These are phyloP conservation scores for Andrena minutula DNA, from an alignment of 2,888 invertebrate genomes.

Conservation along the genomic window DNA sequence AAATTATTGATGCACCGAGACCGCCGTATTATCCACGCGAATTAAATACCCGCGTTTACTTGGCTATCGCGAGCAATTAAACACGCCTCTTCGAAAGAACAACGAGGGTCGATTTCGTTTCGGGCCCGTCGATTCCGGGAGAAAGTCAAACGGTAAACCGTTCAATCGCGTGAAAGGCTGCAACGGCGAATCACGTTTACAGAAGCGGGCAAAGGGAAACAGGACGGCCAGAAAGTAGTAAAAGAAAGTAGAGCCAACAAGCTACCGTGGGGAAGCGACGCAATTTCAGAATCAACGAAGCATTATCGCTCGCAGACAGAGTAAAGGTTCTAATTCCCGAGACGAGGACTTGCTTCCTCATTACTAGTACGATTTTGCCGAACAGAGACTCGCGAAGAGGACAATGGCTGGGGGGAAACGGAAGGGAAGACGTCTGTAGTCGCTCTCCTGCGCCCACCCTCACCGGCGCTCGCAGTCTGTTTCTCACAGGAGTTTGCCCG, in stretches of 20 bases:
- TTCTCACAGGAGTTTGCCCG: conserved; percentile 18
- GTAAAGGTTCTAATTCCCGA: conserved; percentile 36
- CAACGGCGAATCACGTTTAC: background rate
- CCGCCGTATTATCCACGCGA: too few relatives aligned
- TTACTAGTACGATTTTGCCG: conserved; percentile 54
- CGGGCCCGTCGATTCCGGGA: too few relatives aligned
- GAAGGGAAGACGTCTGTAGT: conserved; percentile 3
- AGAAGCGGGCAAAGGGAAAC: conserved; percentile 6
- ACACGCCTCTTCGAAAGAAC: too few relatives aligned
- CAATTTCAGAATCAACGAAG: conserved; percentile 30
- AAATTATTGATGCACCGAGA: too few relatives aligned
- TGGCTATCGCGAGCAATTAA: too few relatives aligned
- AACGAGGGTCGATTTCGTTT: too few relatives aligned
- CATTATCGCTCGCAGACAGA: conserved; percentile 8
- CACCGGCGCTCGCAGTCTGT: background rate
- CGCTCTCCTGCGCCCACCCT: background rate
- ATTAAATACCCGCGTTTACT: too few relatives aligned
- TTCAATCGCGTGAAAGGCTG: background rate
- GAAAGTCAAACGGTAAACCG: background rate
- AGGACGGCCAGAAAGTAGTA: background rate
- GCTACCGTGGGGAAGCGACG: background rate
- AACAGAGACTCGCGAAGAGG: conserved; percentile 35
- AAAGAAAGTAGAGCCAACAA: background rate
- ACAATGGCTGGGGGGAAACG: conserved; percentile 5
- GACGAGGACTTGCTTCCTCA: conserved; percentile 47